phyloP scores from a whole-genome alignment of 2,797 vertebrate species.

The Chelidonichthys spinosus region DNA sequence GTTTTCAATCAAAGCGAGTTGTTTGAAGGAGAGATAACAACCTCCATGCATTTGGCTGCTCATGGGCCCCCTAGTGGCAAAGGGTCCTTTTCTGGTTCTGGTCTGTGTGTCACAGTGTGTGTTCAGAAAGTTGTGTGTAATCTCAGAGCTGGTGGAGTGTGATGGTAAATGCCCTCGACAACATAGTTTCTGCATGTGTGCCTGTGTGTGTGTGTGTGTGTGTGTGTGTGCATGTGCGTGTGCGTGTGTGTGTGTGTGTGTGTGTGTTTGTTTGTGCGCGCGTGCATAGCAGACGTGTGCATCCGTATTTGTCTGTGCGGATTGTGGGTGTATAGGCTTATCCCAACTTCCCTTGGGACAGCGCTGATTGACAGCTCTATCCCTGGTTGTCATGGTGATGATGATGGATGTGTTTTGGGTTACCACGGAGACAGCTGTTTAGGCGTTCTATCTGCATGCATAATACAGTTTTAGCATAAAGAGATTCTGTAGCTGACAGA shows the following conservation, averaged over 20 bases:
- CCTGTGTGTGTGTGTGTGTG: conserved; percentile 1
- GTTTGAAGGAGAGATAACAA: conserved; percentile 8
- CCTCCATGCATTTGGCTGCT: conserved; percentile 5
- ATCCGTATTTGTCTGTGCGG: conserved; percentile 54
- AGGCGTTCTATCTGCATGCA: conserved; percentile 75
- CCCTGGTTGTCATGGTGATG: conserved; percentile 80
- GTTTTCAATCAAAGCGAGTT: conserved; percentile 12
- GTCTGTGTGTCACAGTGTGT: conserved; percentile 20
- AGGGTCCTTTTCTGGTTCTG: conserved; percentile 22
- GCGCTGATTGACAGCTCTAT: conserved; percentile 76
- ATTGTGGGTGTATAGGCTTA: conserved; percentile 57
- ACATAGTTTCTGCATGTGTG: conserved; percentile 31
- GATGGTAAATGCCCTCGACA: conserved; percentile 48
- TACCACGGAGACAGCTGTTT: conserved; percentile 75
- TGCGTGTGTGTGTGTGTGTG: conserved; percentile 12
- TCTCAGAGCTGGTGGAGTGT: conserved; percentile 43
- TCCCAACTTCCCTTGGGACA: conserved; percentile 66
- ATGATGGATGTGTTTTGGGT: conserved; percentile 83
- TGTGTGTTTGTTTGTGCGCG: not conserved
- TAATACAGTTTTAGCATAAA: conserved; percentile 77
- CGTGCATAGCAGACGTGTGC: conserved; percentile 21
- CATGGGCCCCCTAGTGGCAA: conserved; percentile 51
- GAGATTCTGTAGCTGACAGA: conserved; percentile 66
- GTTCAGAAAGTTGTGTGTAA: conserved; percentile 42
- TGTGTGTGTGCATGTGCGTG: conserved; percentile 7